Evolutionary conservation across 1,140 invertebrate genomes (phyloP).

Genomic region (Kradibia gibbosae): DNA sequence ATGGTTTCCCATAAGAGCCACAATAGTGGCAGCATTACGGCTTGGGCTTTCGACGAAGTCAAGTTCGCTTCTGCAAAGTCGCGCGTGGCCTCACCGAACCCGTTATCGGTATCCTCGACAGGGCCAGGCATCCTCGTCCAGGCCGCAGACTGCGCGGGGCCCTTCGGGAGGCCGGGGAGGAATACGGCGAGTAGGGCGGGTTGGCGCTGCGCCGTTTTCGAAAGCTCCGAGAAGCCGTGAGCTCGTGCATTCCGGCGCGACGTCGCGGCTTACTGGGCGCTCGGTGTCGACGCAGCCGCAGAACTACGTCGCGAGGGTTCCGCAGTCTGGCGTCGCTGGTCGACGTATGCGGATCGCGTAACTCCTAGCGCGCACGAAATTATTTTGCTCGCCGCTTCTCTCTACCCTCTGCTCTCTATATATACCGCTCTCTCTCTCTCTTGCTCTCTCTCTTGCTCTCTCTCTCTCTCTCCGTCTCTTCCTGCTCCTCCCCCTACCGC

Average conservation of each 20-base stretch:
- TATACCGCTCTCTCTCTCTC: neutral
- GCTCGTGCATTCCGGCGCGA: neutral
- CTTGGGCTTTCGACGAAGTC: too few species aligned
- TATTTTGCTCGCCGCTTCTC: neutral
- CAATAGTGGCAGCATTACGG: too few species aligned
- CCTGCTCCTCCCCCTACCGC: neutral
- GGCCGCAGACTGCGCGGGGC: neutral
- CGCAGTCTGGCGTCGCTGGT: slow-evolving; percentile 70
- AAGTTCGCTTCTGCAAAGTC: too few species aligned
- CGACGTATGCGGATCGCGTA: slow-evolving; percentile 60
- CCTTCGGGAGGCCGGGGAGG: neutral
- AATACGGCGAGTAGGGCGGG: neutral
- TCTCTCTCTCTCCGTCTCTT: too few species aligned
- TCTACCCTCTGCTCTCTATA: neutral
- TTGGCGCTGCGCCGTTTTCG: neutral
- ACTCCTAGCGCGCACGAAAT: slow-evolving; percentile 19
- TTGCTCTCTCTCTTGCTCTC: neutral
- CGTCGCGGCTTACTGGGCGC: neutral
- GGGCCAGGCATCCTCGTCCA: neutral
- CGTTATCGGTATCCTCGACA: neutral
- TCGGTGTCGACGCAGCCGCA: slow-evolving; percentile 40
- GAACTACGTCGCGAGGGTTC: neutral
- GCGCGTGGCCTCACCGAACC: too few species aligned
- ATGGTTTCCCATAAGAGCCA: too few species aligned
- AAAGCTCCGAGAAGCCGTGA: neutral